Base-by-base conservation (phyloP, 1,140 invertebrate species). In the Oreohelix idahoensis region DNA sequence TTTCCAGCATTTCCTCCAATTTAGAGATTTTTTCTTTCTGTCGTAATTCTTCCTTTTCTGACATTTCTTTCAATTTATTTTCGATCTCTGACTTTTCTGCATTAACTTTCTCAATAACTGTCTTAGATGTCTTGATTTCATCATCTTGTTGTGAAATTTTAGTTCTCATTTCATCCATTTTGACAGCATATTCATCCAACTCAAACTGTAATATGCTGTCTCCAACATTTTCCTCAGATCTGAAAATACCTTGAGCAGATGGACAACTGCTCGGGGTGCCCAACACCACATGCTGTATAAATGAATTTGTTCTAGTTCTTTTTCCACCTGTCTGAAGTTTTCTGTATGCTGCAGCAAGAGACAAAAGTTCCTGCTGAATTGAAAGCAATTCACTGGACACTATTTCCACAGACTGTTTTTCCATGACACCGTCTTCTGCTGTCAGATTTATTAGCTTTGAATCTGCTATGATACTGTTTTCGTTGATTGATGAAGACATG, bases 141-240 rank as follows among this genome's bases (percentile, higher is more conserved):
- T 23, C 36, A 71, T 83, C 81, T 69, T 69, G 42, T 80, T 66
- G 53, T 79, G 74, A 32, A 49, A 88, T 69, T 74, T 79, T 70
- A 23, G 69, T 76, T 53, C 84, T 85, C 26, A 86, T 53, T 32
- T 83, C 82, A 17, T 79, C 76, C 39, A 83, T 23, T 53, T 78
- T 70, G 49, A 79, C 66, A n/a, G 45, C 51, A 74, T 75, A 73
- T 69, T 84, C 83, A 42, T 58, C 73, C 4, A 39, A 58, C 74
- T 79, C 78, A 75, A 80, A 74, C 53, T 75, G 69, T 23, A 84
- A 42, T 1, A 79, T 70, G 63, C 70, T 80, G 42, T 79, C 53
- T 49, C 42, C 51, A 38, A 73, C 29, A 53, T 83, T 79, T 2
- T 78, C 69, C 11, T 71, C 78, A 38, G 66, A 69, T 29, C 26